Evolutionary conservation across 2,888 invertebrate species (phyloP), one percentile per base, ranked within the genome.

Genomic region (Charanyca ferruginea): DNA sequence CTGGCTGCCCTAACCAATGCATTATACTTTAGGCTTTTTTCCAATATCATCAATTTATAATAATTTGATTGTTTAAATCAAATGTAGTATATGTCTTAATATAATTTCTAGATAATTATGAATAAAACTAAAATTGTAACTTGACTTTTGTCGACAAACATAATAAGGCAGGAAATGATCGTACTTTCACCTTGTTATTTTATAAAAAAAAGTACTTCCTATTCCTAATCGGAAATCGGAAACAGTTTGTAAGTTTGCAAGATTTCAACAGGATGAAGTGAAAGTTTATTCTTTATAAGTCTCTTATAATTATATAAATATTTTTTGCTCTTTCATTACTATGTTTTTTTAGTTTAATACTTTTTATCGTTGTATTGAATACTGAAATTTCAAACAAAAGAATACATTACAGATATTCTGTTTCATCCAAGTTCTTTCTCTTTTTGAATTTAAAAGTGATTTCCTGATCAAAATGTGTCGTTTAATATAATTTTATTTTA

Each of bases 401-500:
- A 54, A 51, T 51, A 52, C 35, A 44, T 8, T 42, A 42, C 20
- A 35, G 38, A 16, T 38, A 16, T 38, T 38, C 38, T 38, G 38
- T 16, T 38, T 38, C 38, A 16, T 38, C 16, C 38, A 38, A 38
- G 38, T 67, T 82, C 59, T 59, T 74, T 64, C 61, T 47, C 16
- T 61, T 48, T 73, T 81, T 69, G 65, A 77, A 80, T 77, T 77
- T 59, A 23, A 62, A 60, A 77, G 32, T 53, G 55, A 68, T 64
- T 68, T 83, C 73, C 77, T 64, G 44, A 32, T 71, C 63, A 77
- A 57, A 66, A 62, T 32, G 18, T 25, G 18, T 54, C 32, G 4
- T 35, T 38, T 48, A 38, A 0, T 28, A 0, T 4, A 13, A 41
- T 55, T 32, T n/a, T 41, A 42, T 35, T 41, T 35, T 65, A 6